These are phyloP conservation scores for Lordiphosa collinella DNA, from an alignment of 1,140 invertebrate genomes.

Conservation along the genomic window DNA sequence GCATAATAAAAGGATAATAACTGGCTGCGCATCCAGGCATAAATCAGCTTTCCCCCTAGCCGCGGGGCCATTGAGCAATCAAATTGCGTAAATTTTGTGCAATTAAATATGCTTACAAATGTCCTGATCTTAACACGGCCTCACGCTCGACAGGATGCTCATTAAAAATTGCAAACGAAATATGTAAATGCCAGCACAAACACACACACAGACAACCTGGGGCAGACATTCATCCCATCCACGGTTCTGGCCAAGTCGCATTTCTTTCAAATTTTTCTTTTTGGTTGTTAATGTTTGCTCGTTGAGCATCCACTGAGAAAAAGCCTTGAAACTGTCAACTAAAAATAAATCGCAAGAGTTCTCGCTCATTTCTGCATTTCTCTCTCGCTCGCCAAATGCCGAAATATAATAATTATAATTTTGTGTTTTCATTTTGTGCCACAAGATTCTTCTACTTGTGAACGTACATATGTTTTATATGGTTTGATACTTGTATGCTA, in stretches of 20 bases:
- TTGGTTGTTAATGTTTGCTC: conserved; percentile 36
- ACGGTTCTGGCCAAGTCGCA: conserved; percentile 35
- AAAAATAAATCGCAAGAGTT: conserved; percentile 71
- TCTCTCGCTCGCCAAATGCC: conserved; percentile 16
- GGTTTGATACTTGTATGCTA: conserved; percentile 39
- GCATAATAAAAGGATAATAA: conserved; percentile 35
- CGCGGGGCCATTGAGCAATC: conserved; percentile 56
- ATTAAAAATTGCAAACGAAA: conserved; percentile 45
- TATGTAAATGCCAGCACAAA: conserved; percentile 44
- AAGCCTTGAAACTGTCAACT: conserved; percentile 76
- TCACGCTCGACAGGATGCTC: conserved; percentile 27
- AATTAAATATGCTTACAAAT: conserved; percentile 39
- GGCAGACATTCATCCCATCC: conserved; percentile 17
- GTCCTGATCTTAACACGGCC: conserved; percentile 1
- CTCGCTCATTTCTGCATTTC: conserved; percentile 12
- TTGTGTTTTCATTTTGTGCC: conserved; percentile 45
- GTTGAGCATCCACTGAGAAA: conserved; percentile 31
- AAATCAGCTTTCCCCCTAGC: conserved; percentile 39
- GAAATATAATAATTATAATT: conserved; percentile 60
- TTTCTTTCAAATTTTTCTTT: conserved; percentile 40
- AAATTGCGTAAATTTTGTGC: conserved; percentile 49
- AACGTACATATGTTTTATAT: conserved; percentile 42
- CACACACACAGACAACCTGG: background rate
- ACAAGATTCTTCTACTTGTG: conserved; percentile 37
- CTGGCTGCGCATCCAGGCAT: conserved; percentile 31